Conservation (phyloP, 2,113 vertebrate species). For the Myrmophylax atrothorax region DNA sequence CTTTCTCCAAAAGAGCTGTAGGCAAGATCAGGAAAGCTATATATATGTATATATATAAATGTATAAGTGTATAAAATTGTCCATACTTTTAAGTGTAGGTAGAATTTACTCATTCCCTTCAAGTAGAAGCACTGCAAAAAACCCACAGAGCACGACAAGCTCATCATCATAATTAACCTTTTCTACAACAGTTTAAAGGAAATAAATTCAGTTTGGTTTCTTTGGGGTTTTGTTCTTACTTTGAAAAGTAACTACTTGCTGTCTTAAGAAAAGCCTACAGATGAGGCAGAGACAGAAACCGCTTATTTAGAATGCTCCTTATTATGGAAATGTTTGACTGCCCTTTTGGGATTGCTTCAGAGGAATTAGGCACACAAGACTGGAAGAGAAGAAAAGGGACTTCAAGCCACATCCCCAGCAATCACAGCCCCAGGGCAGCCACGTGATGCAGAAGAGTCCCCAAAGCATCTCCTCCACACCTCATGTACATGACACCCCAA, state of each 20-base stretch:
- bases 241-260: conserved; percentile 53
- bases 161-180: conserved; percentile 8
- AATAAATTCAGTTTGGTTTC: conserved; percentile 47
- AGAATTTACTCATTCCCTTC: background rate
- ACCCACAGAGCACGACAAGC: background rate
- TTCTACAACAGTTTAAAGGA: conserved; percentile 24
- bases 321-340: conserved; percentile 54
- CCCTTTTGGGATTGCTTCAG: conserved; percentile 35
- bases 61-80: background rate
- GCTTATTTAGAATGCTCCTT: conserved; percentile 39
- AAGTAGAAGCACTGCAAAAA: background rate
- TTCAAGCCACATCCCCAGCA: background rate
- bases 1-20: background rate
- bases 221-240: conserved; percentile 40
- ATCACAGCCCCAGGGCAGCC: background rate
- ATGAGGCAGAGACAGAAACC: conserved; percentile 43
- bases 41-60: background rate
- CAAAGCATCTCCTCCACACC: background rate
- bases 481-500: rapidly evolving
- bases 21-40: background rate
- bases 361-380: conserved; percentile 51
- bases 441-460: background rate
- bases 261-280: conserved; percentile 44
- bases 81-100: background rate
- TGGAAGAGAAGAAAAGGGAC: conserved; percentile 57